A percentile compares a stretch with the other conserved stretches of the same genome.
Evolutionary conservation across 2,113 vertebrate species (phyloP).

Genomic region (Mormyrus lacerda): DNA sequence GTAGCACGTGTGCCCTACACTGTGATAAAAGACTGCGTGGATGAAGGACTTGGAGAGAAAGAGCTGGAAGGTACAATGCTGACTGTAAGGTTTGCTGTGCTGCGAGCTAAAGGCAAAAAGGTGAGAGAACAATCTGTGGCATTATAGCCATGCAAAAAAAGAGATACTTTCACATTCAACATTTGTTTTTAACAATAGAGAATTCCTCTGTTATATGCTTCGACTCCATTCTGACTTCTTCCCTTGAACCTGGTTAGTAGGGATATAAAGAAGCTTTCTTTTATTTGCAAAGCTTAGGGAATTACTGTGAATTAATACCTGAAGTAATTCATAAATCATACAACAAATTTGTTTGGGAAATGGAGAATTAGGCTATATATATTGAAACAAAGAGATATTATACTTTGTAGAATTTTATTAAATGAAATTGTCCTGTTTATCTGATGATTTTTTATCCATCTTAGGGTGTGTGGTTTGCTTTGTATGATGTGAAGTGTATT

Average conservation of each 20-base stretch:
- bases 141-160: conserved; percentile 53
- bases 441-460: not conserved
- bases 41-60: not conserved
- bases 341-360: not conserved
- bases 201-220: conserved; percentile 39
- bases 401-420: not conserved
- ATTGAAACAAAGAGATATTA: not conserved
- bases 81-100: conserved; percentile 14
- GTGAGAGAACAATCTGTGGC: conserved; percentile 46
- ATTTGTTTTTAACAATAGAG: conserved; percentile 48
- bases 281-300: not conserved
- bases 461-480: not conserved
- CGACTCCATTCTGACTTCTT: not conserved
- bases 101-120: conserved; percentile 30
- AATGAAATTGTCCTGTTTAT: not conserved
- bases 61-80: not conserved
- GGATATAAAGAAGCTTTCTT: not conserved
- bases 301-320: not conserved
- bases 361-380: not conserved
- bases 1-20: not conserved
- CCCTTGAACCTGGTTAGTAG: not conserved
- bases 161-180: conserved; percentile 58
- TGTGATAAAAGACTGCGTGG: not conserved
- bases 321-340: not conserved
- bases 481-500: not conserved